phyloP scores from a whole-genome alignment of 2,113 vertebrate genomes.

The Pheucticus melanocephalus region DNA sequence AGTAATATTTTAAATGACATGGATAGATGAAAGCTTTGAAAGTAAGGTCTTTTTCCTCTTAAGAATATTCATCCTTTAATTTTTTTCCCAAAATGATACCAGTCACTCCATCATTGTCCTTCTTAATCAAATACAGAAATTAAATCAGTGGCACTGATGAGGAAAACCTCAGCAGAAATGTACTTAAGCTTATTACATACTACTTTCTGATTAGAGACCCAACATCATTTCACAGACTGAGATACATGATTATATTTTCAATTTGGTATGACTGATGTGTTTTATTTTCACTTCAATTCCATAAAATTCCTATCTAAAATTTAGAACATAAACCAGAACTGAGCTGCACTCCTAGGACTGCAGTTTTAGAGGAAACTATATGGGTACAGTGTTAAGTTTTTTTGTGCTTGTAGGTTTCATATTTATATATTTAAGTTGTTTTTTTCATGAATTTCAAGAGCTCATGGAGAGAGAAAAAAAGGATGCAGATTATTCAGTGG shows the following conservation, averaged over 20 bases:
- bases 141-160: slow-evolving; percentile 37
- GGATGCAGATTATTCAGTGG: background rate
- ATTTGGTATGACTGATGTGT: background rate
- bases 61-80: background rate
- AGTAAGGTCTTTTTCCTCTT: background rate
- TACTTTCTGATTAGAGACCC: slow-evolving; percentile 20
- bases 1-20: background rate
- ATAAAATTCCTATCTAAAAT: background rate
- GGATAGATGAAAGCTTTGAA: background rate
- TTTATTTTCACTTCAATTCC: slow-evolving; percentile 1
- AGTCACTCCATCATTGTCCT: background rate
- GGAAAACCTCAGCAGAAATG: slow-evolving; percentile 23
- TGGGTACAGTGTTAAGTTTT: background rate
- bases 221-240: slow-evolving; percentile 13
- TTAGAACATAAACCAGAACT: background rate
- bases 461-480: background rate
- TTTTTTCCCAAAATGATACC: background rate
- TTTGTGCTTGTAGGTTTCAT: background rate
- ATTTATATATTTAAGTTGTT: background rate
- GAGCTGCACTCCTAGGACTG: background rate
- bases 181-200: slow-evolving; percentile 17
- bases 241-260: background rate
- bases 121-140: slow-evolving; percentile 35
- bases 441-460: background rate
- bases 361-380: background rate